phyloP scores from a whole-genome alignment of 2,113 vertebrate genomes.

The Ramphastos sulfuratus region DNA sequence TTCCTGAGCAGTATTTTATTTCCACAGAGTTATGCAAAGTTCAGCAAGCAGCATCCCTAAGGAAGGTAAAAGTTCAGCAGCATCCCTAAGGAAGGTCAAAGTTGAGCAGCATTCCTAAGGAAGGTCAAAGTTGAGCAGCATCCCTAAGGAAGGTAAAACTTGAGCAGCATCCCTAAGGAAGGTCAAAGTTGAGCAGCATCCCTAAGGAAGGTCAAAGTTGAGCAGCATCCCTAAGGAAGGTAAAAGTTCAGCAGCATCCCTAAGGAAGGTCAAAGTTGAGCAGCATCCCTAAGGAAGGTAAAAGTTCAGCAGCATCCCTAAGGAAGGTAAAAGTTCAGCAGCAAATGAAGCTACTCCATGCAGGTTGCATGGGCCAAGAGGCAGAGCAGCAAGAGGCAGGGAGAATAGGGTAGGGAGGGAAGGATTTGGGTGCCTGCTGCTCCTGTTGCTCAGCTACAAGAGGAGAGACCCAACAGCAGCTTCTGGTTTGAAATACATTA shows the following conservation, averaged over 20 bases:
- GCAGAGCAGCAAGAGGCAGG: neutral
- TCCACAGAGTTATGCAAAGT: neutral
- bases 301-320: too few relatives aligned
- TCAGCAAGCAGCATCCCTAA: neutral
- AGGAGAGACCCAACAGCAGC: neutral
- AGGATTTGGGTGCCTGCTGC: neutral
- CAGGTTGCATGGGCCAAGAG: neutral
- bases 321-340: neutral
- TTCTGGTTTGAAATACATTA: neutral
- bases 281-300: too few relatives aligned
- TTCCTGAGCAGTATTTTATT: neutral
- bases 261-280: neutral
- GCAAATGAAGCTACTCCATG: rapidly evolving
- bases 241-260: neutral
- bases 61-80: neutral
- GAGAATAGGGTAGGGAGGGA: neutral
- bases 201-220: too few relatives aligned
- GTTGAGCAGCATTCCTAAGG: too few relatives aligned
- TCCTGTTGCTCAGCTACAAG: neutral
- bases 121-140: neutral
- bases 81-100: too few relatives aligned
- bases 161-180: neutral
- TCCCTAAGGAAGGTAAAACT: neutral
- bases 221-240: too few relatives aligned
- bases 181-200: neutral